Conservation (phyloP, 2,113 vertebrate species). For the Actenoides lindsayi region DNA sequence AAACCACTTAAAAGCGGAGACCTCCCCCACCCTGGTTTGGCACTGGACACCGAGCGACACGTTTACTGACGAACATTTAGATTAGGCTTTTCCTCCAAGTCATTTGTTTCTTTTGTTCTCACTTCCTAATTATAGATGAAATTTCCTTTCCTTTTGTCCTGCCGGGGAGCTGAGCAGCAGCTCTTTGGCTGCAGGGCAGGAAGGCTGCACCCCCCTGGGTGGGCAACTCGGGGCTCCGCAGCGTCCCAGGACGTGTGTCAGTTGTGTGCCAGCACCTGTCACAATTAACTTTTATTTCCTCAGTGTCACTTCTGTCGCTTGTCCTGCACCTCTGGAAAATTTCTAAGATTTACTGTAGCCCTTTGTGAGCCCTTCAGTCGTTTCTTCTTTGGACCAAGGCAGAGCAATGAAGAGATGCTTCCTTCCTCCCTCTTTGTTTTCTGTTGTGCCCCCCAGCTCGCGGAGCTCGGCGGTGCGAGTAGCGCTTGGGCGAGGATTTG, state of each 20-base stretch:
- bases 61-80: constrained; percentile 1
- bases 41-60: background rate
- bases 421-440: accelerated
- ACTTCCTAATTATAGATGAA: constrained; percentile 37
- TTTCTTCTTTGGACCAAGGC: background rate
- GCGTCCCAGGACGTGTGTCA: background rate
- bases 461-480: background rate
- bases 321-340: background rate
- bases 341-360: background rate
- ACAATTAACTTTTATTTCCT: background rate
- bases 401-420: background rate
- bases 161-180: background rate
- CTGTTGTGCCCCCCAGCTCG: background rate
- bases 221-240: background rate
- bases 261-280: background rate
- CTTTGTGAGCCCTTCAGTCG: background rate
- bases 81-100: constrained; percentile 63
- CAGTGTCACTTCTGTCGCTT: background rate
- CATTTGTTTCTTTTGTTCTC: constrained; percentile 62
- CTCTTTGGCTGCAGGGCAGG: background rate
- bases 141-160: constrained; percentile 58
- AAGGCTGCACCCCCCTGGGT: background rate
- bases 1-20: background rate
- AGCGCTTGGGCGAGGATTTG: background rate
- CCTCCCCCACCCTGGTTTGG: background rate